Evolutionary conservation across 2,888 invertebrate genomes (phyloP).

Genomic region (Eristalis intricaria): DNA sequence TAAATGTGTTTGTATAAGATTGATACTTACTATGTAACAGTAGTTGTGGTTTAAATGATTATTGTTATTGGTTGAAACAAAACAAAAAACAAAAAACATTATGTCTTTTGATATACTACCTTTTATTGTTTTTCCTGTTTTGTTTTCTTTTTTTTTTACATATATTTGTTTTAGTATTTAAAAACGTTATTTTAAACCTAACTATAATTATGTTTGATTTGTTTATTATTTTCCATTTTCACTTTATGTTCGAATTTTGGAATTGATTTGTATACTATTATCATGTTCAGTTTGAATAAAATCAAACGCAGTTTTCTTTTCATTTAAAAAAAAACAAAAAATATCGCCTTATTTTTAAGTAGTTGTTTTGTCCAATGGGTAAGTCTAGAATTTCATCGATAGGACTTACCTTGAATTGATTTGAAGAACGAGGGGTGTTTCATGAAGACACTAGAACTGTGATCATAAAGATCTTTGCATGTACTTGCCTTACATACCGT

Average conservation of each 20-base stretch:
- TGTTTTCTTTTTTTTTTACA: conserved; percentile 4
- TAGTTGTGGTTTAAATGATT: conserved; percentile 9
- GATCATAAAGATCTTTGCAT: no score
- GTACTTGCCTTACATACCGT: background rate
- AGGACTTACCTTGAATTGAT: no score
- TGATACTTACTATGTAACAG: conserved; percentile 42
- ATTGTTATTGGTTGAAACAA: conserved; percentile 52
- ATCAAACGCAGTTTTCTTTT: background rate
- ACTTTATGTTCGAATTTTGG: background rate
- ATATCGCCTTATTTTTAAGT: background rate
- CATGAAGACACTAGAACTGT: no score
- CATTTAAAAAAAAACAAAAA: background rate
- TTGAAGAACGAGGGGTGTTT: no score
- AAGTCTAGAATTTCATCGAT: background rate
- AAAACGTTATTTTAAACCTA: conserved; percentile 26
- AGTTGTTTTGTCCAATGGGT: background rate
- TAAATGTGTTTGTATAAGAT: conserved; percentile 22
- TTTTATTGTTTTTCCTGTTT: conserved; percentile 47
- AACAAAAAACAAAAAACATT: conserved; percentile 20
- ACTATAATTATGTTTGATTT: background rate
- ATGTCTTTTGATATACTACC: conserved; percentile 28
- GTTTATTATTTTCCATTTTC: background rate
- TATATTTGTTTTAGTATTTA: conserved; percentile 27
- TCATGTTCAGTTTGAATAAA: background rate
- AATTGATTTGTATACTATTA: background rate